phyloP scores from a whole-genome alignment of 2,113 vertebrate genomes.

The Apeltes quadracus region DNA sequence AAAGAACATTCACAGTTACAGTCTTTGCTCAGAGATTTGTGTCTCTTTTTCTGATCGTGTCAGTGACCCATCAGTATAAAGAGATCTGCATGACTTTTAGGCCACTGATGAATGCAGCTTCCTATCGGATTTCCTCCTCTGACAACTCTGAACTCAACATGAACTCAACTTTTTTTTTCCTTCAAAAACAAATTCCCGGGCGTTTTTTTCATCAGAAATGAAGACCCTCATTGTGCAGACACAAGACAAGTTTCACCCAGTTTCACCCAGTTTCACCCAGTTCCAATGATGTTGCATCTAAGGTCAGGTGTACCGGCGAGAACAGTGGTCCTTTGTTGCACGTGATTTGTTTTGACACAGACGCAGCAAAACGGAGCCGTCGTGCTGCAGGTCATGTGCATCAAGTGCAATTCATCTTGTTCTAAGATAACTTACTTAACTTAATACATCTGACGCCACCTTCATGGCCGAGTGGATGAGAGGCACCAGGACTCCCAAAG shows the following conservation, averaged over 20 bases:
- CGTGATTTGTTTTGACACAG: constrained; percentile 64
- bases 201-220: constrained; percentile 10
- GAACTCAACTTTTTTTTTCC: constrained; percentile 46
- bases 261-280: constrained; percentile 40
- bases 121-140: constrained; percentile 52
- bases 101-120: constrained; percentile 48
- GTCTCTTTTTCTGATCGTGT: constrained; percentile 59
- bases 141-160: constrained; percentile 58
- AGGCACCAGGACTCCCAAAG: not conserved
- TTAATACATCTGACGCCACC: no score
- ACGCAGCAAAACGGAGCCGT: constrained; percentile 12
- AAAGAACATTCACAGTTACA: constrained; percentile 32
- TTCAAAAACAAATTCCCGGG: constrained; percentile 2
- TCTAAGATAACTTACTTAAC: constrained; percentile 32
- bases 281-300: constrained; percentile 32
- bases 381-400: constrained; percentile 25
- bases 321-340: constrained; percentile 60
- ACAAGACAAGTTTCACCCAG: constrained; percentile 41
- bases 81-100: constrained; percentile 35
- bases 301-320: constrained; percentile 27
- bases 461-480: no score
- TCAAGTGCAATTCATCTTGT: constrained; percentile 30
- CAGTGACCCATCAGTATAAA: constrained; percentile 25
- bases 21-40: constrained; percentile 37
- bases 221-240: constrained; percentile 49